Evolutionary conservation across 2,113 vertebrate genomes (phyloP), one percentile per base, ranked within the genome.

Genomic region (Castor canadensis): DNA sequence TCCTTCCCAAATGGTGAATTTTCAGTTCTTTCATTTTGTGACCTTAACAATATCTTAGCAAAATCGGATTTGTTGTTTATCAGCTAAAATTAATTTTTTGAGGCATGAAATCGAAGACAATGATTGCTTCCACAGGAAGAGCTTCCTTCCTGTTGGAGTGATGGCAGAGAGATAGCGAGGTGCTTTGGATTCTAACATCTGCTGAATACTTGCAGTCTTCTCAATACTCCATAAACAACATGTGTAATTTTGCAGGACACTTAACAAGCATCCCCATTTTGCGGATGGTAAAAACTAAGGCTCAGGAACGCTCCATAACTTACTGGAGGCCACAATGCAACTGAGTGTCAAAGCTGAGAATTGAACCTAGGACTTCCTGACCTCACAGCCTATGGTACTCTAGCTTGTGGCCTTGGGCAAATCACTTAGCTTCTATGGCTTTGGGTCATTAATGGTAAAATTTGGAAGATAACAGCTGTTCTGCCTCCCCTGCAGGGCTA

Each of bases 401-500:
- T 56, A 79, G 47, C 19, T 88, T 88, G 73, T 24, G n/a, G 87
- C 32, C 83, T 75, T 60, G 32, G 89, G 87, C 67, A 87, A 96
- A 67, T 91, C 71, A 58, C 71, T 72, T 16, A 43, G 77, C 45
- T 40, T 89, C 69, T 90, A 4, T 24, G 71, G 56, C 62, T 96
- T 32, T 75, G 62, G 52, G 47, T 86, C 40, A 43, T 73, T 26
- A 45, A 73, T 72, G 91, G 60, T 77, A 62, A 56, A 47, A 58
- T 69, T 38, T 87, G 66, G 66, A 79, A 40, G 45, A 43, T 47
- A 83, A 80, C 81, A 94, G 45, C 86, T 17, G 35, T 54, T 24
- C 69, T 38, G 38, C 52, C 54, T 89, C 71, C 93, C 89, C 87
- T 54, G 35, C 66, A 32, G 89, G 73, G 76, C 90, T 95, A 83